These are phyloP conservation scores for Nylanderia fulva DNA, from an alignment of 1,140 invertebrate genomes.

Conservation along the genomic window DNA sequence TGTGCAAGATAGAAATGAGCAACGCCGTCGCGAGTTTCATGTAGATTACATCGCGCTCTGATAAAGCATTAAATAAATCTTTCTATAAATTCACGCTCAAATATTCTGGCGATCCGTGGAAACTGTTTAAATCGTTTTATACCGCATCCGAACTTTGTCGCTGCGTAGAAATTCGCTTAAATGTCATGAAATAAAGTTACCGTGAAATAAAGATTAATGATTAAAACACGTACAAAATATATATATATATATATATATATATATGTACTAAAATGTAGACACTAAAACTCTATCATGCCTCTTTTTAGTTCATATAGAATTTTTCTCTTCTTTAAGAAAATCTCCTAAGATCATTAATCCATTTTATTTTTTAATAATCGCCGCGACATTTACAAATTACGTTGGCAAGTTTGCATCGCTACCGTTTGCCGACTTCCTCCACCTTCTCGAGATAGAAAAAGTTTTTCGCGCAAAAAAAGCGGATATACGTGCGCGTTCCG, in stretches of 20 bases:
- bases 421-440: neutral
- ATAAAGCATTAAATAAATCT: constrained; percentile 40
- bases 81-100: constrained; percentile 42
- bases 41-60: neutral
- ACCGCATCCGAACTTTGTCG: constrained; percentile 1
- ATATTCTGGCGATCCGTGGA: neutral
- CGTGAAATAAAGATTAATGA: constrained; percentile 22
- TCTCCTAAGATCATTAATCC: neutral
- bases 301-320: too few relatives aligned
- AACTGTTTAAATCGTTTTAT: constrained; percentile 25
- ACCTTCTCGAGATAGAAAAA: neutral
- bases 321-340: neutral
- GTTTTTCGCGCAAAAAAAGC: neutral
- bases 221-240: too few relatives aligned
- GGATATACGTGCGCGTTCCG: neutral
- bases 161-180: neutral
- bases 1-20: neutral
- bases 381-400: neutral
- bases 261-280: neutral
- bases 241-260: too few relatives aligned
- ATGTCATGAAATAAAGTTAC: neutral
- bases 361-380: neutral
- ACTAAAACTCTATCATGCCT: too few relatives aligned
- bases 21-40: neutral
- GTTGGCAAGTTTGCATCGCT: neutral